phyloP scores from a whole-genome alignment of 2,888 invertebrate species.

The Ernsta delagoae region DNA sequence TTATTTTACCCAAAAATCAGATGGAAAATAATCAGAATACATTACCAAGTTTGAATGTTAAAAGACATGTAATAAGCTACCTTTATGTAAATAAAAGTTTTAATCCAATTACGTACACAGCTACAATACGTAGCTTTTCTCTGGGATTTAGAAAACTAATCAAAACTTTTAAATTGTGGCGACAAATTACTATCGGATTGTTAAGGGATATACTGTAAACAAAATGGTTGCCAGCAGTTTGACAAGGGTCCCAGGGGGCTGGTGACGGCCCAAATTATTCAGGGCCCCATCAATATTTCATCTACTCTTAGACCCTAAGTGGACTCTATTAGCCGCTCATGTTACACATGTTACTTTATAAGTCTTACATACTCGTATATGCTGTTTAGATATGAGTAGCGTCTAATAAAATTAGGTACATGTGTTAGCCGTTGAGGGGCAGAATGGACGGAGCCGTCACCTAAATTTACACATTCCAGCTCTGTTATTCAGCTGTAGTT shows the following conservation, averaged over 20 bases:
- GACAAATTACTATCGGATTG: constrained; percentile 14
- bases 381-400: background rate
- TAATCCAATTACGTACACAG: background rate
- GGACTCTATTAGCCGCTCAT: constrained; percentile 17
- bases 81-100: background rate
- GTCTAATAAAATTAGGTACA: no score
- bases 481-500: no score
- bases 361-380: background rate
- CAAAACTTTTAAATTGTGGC: constrained; percentile 20
- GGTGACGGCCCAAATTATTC: constrained; percentile 26
- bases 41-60: no score
- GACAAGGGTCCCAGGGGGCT: constrained; percentile 23
- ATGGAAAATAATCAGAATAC: no score
- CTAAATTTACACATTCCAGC: no score
- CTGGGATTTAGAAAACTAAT: constrained; percentile 21
- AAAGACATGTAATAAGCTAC: no score
- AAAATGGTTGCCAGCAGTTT: constrained; percentile 20
- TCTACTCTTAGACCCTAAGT: constrained; percentile 10
- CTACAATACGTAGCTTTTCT: background rate
- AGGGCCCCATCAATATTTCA: constrained; percentile 27
- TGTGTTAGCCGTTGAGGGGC: no score
- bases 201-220: constrained; percentile 12
- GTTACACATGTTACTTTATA: background rate
- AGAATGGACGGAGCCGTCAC: no score
- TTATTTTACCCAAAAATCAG: no score